phyloP scores from a whole-genome alignment of 2,888 invertebrate species.

The Willowsia nigromaculata region DNA sequence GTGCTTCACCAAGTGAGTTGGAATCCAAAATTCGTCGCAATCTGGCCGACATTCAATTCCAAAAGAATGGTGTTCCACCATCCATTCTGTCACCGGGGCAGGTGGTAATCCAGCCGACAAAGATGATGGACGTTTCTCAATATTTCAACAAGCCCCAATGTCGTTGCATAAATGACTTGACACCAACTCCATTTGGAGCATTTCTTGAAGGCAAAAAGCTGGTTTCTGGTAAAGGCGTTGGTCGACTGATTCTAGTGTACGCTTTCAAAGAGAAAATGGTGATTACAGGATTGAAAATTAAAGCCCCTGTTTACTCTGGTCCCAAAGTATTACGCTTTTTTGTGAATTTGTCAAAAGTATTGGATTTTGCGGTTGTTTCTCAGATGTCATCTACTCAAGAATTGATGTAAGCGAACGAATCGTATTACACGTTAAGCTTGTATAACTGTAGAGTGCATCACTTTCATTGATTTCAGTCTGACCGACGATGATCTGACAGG shows the following conservation, averaged over 20 bases:
- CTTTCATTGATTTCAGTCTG: slow-evolving; percentile 4
- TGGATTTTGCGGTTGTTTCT: slow-evolving; percentile 58
- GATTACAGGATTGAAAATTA: slow-evolving; percentile 54
- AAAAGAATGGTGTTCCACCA: background rate
- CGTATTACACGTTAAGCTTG: background rate
- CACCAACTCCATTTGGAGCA: slow-evolving; percentile 63
- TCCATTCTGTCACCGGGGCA: background rate
- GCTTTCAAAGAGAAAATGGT: slow-evolving; percentile 69
- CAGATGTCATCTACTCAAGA: slow-evolving; percentile 65
- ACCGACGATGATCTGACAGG: slow-evolving; percentile 59
- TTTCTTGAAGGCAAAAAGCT: slow-evolving; percentile 72
- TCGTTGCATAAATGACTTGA: slow-evolving; percentile 67
- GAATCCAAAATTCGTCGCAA: slow-evolving; percentile 40
- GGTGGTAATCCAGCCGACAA: background rate
- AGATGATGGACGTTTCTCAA: slow-evolving; percentile 43
- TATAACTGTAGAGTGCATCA: too few relatives aligned
- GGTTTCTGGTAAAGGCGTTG: slow-evolving; percentile 65
- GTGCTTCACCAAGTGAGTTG: slow-evolving; percentile 51
- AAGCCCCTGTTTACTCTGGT: slow-evolving; percentile 63
- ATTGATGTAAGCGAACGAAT: background rate
- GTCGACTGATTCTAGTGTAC: slow-evolving; percentile 62
- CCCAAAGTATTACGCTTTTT: slow-evolving; percentile 68
- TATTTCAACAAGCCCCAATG: slow-evolving; percentile 64
- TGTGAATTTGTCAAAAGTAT: slow-evolving; percentile 47
- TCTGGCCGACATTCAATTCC: slow-evolving; percentile 22